These are phyloP conservation scores for Agelas oroides DNA, from an alignment of 37 sponge, comb jelly and placozoan species.

Conservation along the genomic window DNA sequence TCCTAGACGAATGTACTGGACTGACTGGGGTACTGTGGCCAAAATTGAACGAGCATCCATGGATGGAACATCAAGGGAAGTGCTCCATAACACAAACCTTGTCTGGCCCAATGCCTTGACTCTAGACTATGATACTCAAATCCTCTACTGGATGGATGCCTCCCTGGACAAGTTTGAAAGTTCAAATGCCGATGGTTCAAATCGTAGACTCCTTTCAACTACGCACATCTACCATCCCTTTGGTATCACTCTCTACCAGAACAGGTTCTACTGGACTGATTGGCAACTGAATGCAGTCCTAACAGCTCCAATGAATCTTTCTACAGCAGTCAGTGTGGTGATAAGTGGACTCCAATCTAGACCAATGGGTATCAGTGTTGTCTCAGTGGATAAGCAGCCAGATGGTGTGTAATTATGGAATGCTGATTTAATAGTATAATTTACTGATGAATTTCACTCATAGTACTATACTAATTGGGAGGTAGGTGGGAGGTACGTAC, in stretches of 20 bases:
- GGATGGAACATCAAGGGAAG: slow-evolving; percentile 52
- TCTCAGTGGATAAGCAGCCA: slow-evolving; percentile 12
- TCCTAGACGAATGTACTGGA: slow-evolving; percentile 66
- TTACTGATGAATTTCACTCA: too few relatives aligned
- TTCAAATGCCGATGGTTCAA: slow-evolving; percentile 49
- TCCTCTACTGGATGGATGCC: slow-evolving; percentile 83
- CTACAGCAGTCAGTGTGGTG: not conserved
- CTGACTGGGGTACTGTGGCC: slow-evolving; percentile 63
- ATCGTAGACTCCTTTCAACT: slow-evolving; percentile 24
- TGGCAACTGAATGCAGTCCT: slow-evolving; percentile 46
- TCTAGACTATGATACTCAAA: slow-evolving; percentile 60
- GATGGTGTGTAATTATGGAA: slow-evolving; percentile 12
- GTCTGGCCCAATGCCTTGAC: slow-evolving; percentile 72
- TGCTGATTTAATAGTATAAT: too few relatives aligned
- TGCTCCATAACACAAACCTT: slow-evolving; percentile 35
- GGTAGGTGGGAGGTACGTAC: too few relatives aligned
- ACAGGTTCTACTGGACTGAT: slow-evolving; percentile 77
- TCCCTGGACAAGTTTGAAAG: slow-evolving; percentile 54
- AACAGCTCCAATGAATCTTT: not conserved
- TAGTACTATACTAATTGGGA: too few relatives aligned
- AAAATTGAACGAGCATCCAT: slow-evolving; percentile 63
- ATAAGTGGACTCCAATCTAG: not conserved
- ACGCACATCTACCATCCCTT: slow-evolving; percentile 57
- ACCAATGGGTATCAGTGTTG: slow-evolving; percentile 35
- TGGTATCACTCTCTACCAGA: slow-evolving; percentile 48